A percentile compares a stretch with the other conserved stretches of the same genome.
Conservation (phyloP, 92 coral and sea anemone genomes). For the Palythoa caribaeorum region DNA sequence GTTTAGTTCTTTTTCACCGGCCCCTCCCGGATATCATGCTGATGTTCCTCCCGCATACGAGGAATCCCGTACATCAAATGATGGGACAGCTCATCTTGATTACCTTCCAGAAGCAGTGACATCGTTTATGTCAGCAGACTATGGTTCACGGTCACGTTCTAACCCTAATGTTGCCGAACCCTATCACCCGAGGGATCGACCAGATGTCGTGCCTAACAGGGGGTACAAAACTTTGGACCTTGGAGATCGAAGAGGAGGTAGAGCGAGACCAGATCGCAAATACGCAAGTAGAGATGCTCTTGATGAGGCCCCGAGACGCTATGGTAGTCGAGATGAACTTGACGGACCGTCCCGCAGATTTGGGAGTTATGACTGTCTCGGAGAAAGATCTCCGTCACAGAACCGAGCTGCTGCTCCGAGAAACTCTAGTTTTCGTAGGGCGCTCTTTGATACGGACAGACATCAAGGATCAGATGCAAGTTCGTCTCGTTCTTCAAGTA, state of each 20-base stretch:
- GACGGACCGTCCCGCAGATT: slow-evolving; percentile 38
- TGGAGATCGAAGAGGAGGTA: neutral
- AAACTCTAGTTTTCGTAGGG: slow-evolving; percentile 79
- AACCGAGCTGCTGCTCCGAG: slow-evolving; percentile 59
- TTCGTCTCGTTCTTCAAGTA: slow-evolving; percentile 81
- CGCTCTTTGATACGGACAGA: slow-evolving; percentile 56
- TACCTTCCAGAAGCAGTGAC: slow-evolving; percentile 86
- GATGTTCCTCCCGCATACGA: slow-evolving; percentile 83
- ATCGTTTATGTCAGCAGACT: slow-evolving; percentile 88
- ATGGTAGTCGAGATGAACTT: slow-evolving; percentile 16
- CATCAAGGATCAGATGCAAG: slow-evolving; percentile 70
- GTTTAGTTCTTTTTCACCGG: slow-evolving; percentile 74
- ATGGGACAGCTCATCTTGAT: slow-evolving; percentile 39
- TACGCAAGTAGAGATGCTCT: slow-evolving; percentile 67
- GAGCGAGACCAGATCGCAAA: slow-evolving; percentile 37
- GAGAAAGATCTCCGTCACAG: slow-evolving; percentile 48
- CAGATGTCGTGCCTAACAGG: slow-evolving; percentile 43
- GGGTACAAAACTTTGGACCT: slow-evolving; percentile 22
- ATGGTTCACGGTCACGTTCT: slow-evolving; percentile 60
- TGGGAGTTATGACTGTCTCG: slow-evolving; percentile 28
- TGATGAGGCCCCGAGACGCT: slow-evolving; percentile 46
- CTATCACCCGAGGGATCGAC: slow-evolving; percentile 29
- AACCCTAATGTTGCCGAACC: slow-evolving; percentile 28
- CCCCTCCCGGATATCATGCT: slow-evolving; percentile 69
- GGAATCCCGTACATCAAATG: slow-evolving; percentile 54